Base-by-base conservation (phyloP, 2,797 vertebrate genomes). In the Chaetophractus vellerosus region DNA sequence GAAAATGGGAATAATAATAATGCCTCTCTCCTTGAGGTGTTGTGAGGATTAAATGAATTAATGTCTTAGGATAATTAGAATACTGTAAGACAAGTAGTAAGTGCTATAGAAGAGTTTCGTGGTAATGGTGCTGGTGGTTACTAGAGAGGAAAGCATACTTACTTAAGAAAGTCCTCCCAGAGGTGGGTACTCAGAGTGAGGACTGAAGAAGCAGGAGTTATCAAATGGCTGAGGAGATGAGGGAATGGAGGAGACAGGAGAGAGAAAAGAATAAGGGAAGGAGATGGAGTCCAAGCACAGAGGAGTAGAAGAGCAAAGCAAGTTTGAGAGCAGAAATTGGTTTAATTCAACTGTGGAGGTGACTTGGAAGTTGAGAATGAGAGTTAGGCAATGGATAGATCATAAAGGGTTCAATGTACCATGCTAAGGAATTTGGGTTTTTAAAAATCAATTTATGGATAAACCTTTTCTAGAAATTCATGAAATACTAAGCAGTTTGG, bases 391-490 rank as follows among this genome's bases (percentile, higher is more conserved):
- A 19, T 12, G 21, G 31, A 52, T 23, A 83, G 7, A 82, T 76
- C 23, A 24, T 14, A 82, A 90, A 88, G 16, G 21, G 21, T 69
- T 84, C 59, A 45, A 52, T 14, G 15, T 41, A 48, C 48, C 69
- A 86, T n/a, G 15, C 59, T 57, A 95, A 90, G 63, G 41, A 81
- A 81, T 52, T 66, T 78, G 24, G 23, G 69, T 79, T 55, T 72
- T 80, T 57, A 76, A 90, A 86, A 76, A 33, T 86, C 55, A 45
- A 64, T 26, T 78, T 81, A 93, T 1, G 61, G 33, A 64, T 79
- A 85, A 88, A 31, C 9, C 9, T 69, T 80, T 88, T 81, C 76
- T 76, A 81, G 50, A 57, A 93, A 68, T 88, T 24, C 82, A 36
- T 81, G 33, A 75, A 66, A 33, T 69, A 26, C 36, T 76, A 88